Base-by-base conservation (phyloP, 2,113 vertebrate species). In the Varanus komodoensis region DNA sequence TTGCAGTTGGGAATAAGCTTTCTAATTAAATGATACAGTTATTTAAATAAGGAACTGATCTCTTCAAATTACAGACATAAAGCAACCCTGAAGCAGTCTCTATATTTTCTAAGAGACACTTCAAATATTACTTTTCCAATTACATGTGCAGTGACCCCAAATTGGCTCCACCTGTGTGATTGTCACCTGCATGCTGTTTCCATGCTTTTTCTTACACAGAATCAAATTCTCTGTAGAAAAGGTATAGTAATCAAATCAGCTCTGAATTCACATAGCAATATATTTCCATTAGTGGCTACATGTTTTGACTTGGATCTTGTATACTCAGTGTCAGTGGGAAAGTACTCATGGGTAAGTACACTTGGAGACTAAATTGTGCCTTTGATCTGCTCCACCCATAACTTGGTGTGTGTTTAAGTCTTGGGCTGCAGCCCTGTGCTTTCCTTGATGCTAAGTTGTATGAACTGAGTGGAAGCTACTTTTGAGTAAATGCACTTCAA, bases 381-480 rank as follows among this genome's bases (percentile, higher is more conserved):
- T 89, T 84, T 89, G 81, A 84, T 84, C 19, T 57, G n/a, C 87
- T 82, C 87, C 50, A 82, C 79, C 79, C 87, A 75, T 83, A 71
- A 34, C n/a, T 81, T 80, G 14, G 44, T 69, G 32, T 81, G 61
- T 64, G 17, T 64, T 7, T 12, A 61, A 44, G 61, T 67, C n/a
- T 68, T 34, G 25, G 21, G 21, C 34, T 44, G 34, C 34, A 34
- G 17, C 4, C n/a, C 15, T 74, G 38, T 38, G 17, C 11, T 12
- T 9, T 67, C 34, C 61, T 71, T 71, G 48, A 48, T 27, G 67
- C 38, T 48, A 61, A 57, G 27, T 32, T 25, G 23, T 89, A 6
- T 61, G 69, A 61, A 61, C 38, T 29, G 44, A 71, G 34, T 67
- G 32, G n/a, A 38, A 61, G 15, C n/a, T 38, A 27, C 48, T 34